Evolutionary conservation across 2,888 invertebrate species (phyloP).

Genomic region (Nomada hirtipes): DNA sequence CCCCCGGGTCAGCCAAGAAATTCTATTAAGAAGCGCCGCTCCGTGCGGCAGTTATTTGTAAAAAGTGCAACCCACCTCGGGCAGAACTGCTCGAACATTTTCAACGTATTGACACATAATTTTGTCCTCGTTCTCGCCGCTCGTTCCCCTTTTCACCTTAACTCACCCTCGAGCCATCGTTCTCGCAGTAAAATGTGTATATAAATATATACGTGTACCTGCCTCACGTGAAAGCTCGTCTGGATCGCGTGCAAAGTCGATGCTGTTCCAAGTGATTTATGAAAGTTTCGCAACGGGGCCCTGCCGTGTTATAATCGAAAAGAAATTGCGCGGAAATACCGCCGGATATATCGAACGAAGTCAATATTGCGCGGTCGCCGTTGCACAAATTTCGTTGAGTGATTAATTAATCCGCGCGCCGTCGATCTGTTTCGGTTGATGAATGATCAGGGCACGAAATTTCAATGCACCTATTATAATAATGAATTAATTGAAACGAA

Average conservation of each 20-base stretch:
- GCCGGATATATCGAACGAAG: neutral
- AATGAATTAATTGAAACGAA: neutral
- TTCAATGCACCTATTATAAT: no score
- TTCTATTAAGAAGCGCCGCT: slow-evolving; percentile 36
- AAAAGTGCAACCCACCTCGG: slow-evolving; percentile 8
- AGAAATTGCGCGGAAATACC: neutral
- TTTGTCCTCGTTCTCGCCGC: neutral
- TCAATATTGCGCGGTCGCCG: neutral
- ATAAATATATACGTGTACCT: no score
- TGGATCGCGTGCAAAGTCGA: neutral
- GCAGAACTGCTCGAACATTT: slow-evolving; percentile 9
- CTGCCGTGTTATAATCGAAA: neutral
- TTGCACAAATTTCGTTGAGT: neutral
- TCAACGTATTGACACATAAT: slow-evolving; percentile 19
- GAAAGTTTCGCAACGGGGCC: neutral
- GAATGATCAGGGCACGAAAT: no score
- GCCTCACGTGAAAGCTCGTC: neutral
- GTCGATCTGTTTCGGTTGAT: neutral
- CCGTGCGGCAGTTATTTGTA: slow-evolving; percentile 38
- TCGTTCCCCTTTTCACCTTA: neutral
- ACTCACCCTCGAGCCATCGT: neutral
- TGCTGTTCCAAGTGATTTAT: slow-evolving; percentile 8
- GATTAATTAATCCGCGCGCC: neutral
- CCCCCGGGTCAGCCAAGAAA: slow-evolving; percentile 23
- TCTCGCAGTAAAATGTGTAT: neutral